Percentiles rank a stretch among this genome's conserved stretches.
These are phyloP conservation scores for Cebus imitator DNA, from an alignment of 2,113 vertebrate species.

Conservation along the genomic window DNA sequence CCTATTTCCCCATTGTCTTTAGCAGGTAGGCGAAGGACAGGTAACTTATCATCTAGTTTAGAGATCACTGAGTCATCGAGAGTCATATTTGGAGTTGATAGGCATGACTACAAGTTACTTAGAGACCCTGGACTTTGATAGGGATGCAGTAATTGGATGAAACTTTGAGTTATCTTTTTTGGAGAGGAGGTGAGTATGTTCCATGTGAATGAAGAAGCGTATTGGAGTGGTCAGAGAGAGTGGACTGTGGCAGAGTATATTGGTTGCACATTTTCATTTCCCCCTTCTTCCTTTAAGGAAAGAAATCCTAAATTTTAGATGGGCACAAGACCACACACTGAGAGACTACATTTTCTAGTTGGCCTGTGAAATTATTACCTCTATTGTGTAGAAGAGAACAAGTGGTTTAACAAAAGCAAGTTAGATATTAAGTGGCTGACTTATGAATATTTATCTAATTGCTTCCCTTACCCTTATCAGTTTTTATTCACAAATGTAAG, in stretches of 20 bases:
- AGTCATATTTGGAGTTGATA: background rate
- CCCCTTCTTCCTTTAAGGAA: background rate
- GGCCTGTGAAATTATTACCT: background rate
- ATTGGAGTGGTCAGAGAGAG: background rate
- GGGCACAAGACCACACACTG: background rate
- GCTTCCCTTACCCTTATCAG: background rate
- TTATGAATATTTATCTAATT: background rate
- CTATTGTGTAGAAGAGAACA: background rate
- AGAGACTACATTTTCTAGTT: background rate
- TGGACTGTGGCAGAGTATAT: background rate
- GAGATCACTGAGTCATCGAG: background rate
- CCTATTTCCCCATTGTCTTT: background rate
- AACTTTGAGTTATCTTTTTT: background rate
- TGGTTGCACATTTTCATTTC: background rate
- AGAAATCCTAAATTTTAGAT: background rate
- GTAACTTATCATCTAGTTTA: background rate
- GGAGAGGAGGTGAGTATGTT: background rate
- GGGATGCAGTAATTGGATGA: background rate
- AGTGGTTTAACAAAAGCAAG: background rate
- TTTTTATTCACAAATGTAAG: background rate
- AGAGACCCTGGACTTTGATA: background rate
- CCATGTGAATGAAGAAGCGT: background rate
- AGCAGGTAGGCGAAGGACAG: background rate
- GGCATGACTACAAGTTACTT: background rate
- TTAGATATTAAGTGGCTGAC: background rate